Base-by-base conservation (phyloP, 2,797 vertebrate genomes). In the Eospalax fontanierii region DNA sequence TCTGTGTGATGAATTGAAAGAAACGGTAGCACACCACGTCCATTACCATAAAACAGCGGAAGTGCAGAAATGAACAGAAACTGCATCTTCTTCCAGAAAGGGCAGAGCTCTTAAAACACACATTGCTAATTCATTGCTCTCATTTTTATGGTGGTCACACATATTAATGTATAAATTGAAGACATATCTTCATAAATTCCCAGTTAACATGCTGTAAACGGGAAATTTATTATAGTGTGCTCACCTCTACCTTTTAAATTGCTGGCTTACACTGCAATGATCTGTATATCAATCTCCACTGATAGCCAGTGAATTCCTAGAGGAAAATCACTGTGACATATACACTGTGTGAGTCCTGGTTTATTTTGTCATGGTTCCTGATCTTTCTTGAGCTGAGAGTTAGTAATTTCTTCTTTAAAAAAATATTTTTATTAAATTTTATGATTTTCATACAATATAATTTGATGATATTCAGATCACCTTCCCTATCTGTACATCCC, bases 201-300 rank as follows among this genome's bases (percentile, higher is more conserved):
- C 26, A 84, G 71, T 81, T 94, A 94, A 22, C 16, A 93, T 76
- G 40, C 28, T 74, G 4, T 63, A 91, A 95, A 43, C 90, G 33
- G 43, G 46, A 2, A 65, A 95, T 93, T 95, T 89, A 68, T 89
- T 75, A 61, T 24, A 43, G 2, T 57, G 57, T 57, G 5, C 10
- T 94, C 61, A 85, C 33, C 24, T 95, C 61, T 89, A 35, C 68
- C 92, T 87, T 57, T 16, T 95, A 87, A 93, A 91, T 95, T 59
- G 89, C 40, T 65, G 35, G 6, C 57, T 74, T 89, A 63, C 14
- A 59, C 21, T 50, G 50, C 22, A 63, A 68, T 70, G 46, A 74
- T 91, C 54, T 93, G 40, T 75, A 33, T 75, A 86, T 76, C 66
- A 95, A 80, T 93, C 76, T 81, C 59, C 4, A 3, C n/a, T 28